A percentile compares a stretch with the other conserved stretches of the same genome.
Evolutionary conservation across 2,888 invertebrate species (phyloP).

Genomic region (Cheilosia impressa): DNA sequence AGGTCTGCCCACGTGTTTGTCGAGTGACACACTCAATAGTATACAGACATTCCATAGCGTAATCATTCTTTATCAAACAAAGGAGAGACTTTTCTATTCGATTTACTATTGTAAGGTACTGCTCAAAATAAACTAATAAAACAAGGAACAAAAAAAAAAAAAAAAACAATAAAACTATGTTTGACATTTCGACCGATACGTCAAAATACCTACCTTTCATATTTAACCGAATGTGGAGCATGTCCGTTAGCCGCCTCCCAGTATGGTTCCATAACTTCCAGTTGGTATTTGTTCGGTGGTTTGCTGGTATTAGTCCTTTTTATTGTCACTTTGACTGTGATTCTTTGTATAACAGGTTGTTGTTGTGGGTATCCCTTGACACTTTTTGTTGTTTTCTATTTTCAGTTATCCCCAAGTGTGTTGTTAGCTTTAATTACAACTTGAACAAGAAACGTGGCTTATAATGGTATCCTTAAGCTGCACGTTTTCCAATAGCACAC

Average conservation of each 20-base stretch:
- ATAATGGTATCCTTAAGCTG: conserved; percentile 35
- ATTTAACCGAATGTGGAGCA: conserved; percentile 84
- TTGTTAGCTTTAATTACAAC: conserved; percentile 14
- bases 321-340: conserved; percentile 45
- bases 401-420: conserved; percentile 61
- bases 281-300: conserved; percentile 62
- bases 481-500: conserved; percentile 36
- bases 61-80: too few species aligned
- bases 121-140: conserved; percentile 14
- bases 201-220: conserved; percentile 82
- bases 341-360: conserved; percentile 59
- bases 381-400: background rate
- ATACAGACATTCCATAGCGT: background rate
- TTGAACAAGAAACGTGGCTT: conserved; percentile 30
- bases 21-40: conserved; percentile 10
- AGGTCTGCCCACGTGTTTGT: conserved; percentile 42
- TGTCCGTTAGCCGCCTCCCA: conserved; percentile 83
- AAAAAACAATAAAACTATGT: conserved; percentile 20
- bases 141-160: background rate
- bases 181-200: conserved; percentile 54
- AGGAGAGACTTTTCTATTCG: too few species aligned
- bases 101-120: background rate
- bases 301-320: conserved; percentile 74
- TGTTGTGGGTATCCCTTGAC: conserved; percentile 38
- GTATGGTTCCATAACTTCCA: conserved; percentile 82